Base-by-base conservation (phyloP, 2,797 vertebrate species). In the Geotrypetes seraphini region DNA sequence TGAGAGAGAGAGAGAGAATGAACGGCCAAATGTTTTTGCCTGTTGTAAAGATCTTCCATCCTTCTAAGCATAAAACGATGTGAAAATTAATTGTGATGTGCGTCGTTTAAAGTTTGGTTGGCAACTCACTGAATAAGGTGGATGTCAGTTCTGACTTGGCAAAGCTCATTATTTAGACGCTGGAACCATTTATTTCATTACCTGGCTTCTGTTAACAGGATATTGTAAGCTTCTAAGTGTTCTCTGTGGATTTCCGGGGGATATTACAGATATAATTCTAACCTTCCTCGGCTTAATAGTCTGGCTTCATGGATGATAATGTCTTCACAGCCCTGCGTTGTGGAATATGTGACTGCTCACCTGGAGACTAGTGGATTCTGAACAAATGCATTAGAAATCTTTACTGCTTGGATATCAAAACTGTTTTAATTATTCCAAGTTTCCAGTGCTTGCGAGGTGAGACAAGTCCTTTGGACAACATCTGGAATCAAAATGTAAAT, bases 81-180 rank as follows among this genome's bases (percentile, higher is more conserved):
- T n/a, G 25, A 41, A 37, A 31, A 45, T 62, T 64, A 51, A 56
- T 64, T 53, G 55, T 55, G 56, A 65, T 28, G 36, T 46, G 47
- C 39, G 47, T 33, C 29, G 17, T 50, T 63, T 42, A 41, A 28
- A 32, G 33, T 35, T 45, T 30, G 1, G 36, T 29, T 41, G 27
- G 30, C 52, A 36, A 52, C 62, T 53, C 28, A 27, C 39, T 53
- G 31, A 53, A 33, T 16, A 40, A 31, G 42, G 19, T 33, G 36
- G 31, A 44, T 42, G 48, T 61, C 44, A 62, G 14, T 39, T 53
- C 39, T 3, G 4, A 58, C 20, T 36, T 43, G 48, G 39, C 25
- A 42, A 35, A 36, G 40, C 39, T 59, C 57, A 57, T 61, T 59
- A 47, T 58, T 68, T 60, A 53, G 37, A 44, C 63, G 57, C 39